Percentiles rank a stretch among this genome's conserved stretches.
These are phyloP conservation scores for Drosophila auraria DNA, from an alignment of 1,140 invertebrate genomes.

Conservation along the genomic window DNA sequence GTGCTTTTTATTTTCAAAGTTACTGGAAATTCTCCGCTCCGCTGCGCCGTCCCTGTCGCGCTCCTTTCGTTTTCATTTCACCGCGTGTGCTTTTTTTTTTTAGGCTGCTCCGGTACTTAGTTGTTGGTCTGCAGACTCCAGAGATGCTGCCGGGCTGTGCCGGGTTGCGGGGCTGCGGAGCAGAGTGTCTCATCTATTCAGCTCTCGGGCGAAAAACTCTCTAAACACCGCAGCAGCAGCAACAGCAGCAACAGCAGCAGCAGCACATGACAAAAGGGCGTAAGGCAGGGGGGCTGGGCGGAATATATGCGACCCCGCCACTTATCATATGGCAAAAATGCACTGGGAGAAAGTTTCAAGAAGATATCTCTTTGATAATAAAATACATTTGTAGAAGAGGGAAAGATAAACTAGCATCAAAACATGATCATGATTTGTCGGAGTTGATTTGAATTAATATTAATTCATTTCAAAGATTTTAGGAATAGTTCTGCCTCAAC, in stretches of 20 bases:
- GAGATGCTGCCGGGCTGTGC: not conserved
- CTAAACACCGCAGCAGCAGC: conserved; percentile 56
- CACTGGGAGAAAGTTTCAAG: conserved; percentile 23
- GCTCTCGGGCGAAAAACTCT: conserved; percentile 52
- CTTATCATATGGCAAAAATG: conserved; percentile 51
- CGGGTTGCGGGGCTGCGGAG: not conserved
- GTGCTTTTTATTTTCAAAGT: conserved; percentile 76
- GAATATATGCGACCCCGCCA: conserved; percentile 37
- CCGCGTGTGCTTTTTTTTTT: conserved; percentile 32
- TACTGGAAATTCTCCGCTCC: conserved; percentile 23
- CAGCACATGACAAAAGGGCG: conserved; percentile 53
- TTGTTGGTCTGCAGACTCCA: conserved; percentile 24
- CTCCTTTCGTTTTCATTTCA: conserved; percentile 59
- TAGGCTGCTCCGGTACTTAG: conserved; percentile 39
- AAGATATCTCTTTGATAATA: too few species aligned
- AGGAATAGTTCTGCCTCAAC: too few species aligned
- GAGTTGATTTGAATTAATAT: too few species aligned
- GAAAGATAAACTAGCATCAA: too few species aligned
- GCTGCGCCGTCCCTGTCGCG: conserved; percentile 16
- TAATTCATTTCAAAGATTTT: too few species aligned
- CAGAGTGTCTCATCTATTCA: conserved; percentile 35
- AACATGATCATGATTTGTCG: too few species aligned
- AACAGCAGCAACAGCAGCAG: not conserved
- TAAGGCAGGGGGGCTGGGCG: conserved; percentile 1
- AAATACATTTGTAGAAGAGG: too few species aligned